Evolutionary conservation across 2,113 vertebrate species (phyloP), one percentile per base, ranked within the genome.

Genomic region (Pelvicachromis taeniatus): DNA sequence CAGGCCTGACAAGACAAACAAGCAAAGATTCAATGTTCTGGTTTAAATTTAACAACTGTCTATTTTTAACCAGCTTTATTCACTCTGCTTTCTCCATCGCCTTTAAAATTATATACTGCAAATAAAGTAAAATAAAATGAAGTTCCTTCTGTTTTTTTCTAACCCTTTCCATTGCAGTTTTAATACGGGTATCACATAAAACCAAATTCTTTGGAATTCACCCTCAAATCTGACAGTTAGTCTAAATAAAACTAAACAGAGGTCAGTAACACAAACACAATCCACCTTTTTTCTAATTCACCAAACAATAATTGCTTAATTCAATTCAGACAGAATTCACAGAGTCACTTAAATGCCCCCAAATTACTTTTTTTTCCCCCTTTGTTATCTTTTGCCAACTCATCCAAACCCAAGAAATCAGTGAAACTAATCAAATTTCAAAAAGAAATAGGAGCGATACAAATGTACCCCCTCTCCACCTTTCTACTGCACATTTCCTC

Each of bases 281-380:
- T 40, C 10, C 38, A 40, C 10, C 7, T 8, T 52, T 19, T 14
- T 52, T 52, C 7, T 52, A 52, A 52, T 7, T 52, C 16, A 8
- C 7, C 17, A 19, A 8, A 52, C 8, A 19, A 17, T 52, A 7
- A 52, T 17, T 19, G 16, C 38, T 38, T 38, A 38, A 10, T 2
- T 38, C 14, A 40, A 40, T 65, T 38, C 10, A 0, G 6, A 0
- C 59, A 0, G 59, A 35, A 38, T 63, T 63, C 33, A 13, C 59
- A 63, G 59, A 63, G 17, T 40, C 63, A 68, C 13, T 6, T 23
- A 45, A 16, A 70, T 10, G 21, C 8, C 38, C 38, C 2, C 45
- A 45, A 45, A 1, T 70, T 16, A 45, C 3, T 70, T 70, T 42
- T 40, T 53, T 16, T 2, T 6, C 61, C 21, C 7, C 16, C n/a